phyloP scores from a whole-genome alignment of 2,113 vertebrate species.

The Tautogolabrus adspersus region DNA sequence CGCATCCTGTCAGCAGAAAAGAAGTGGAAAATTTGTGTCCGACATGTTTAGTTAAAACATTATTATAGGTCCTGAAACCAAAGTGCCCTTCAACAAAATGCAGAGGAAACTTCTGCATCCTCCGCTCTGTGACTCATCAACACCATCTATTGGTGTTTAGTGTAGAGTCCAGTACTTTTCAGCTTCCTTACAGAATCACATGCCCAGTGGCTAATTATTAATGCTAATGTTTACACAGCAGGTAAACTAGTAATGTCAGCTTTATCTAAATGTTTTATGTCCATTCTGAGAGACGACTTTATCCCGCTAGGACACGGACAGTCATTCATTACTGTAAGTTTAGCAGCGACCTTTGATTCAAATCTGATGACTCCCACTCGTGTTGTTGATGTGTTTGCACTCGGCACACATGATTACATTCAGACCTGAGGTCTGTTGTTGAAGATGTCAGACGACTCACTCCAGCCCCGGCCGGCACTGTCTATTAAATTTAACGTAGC shows the following conservation, averaged over 20 bases:
- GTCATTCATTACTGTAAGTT: not conserved
- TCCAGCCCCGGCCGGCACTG: not conserved
- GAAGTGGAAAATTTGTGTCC: slow-evolving; percentile 47
- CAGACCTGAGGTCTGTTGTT: not conserved
- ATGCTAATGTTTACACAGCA: no score
- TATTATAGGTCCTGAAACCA: slow-evolving; percentile 52
- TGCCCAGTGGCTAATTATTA: no score
- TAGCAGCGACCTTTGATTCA: not conserved
- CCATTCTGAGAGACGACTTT: not conserved
- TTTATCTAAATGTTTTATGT: no score
- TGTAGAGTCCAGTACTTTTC: not conserved
- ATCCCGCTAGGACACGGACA: not conserved
- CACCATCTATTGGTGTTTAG: not conserved
- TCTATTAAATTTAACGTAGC: not conserved
- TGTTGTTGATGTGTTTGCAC: slow-evolving; percentile 8
- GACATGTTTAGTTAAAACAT: slow-evolving; percentile 34
- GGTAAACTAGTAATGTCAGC: no score
- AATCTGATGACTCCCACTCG: slow-evolving; percentile 10
- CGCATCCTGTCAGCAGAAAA: slow-evolving; percentile 36
- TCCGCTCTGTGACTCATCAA: not conserved
- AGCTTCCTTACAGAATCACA: not conserved
- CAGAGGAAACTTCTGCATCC: not conserved
- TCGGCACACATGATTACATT: slow-evolving; percentile 23
- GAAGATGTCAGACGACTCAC: slow-evolving; percentile 26
- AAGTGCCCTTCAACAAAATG: not conserved